Conservation (phyloP, 1,140 invertebrate species). For the Scaptomyza montana region DNA sequence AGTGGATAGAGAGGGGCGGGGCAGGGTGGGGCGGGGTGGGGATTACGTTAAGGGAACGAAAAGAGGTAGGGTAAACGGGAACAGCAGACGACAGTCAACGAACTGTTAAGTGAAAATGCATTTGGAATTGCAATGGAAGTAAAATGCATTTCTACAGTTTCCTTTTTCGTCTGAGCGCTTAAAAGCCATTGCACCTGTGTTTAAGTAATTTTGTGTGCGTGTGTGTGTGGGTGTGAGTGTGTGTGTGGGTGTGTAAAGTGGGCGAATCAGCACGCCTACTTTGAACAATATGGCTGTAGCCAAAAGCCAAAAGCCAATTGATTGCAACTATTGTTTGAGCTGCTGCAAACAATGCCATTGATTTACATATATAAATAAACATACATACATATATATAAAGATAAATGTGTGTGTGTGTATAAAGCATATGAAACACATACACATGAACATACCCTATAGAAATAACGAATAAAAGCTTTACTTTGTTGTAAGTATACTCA, state of each 20-base stretch:
- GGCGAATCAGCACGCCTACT: slow-evolving; percentile 15
- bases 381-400: background rate
- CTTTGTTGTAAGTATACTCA: background rate
- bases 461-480: background rate
- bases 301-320: slow-evolving; percentile 21
- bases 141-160: slow-evolving; percentile 68
- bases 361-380: slow-evolving; percentile 4
- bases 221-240: background rate
- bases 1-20: no score
- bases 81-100: slow-evolving; percentile 28
- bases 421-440: background rate
- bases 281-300: background rate
- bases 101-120: slow-evolving; percentile 47
- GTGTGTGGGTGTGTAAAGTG: slow-evolving; percentile 7
- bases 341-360: slow-evolving; percentile 12
- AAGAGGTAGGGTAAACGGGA: no score
- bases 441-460: background rate
- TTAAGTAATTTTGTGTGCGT: background rate
- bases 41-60: no score
- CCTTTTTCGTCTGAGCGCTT: slow-evolving; percentile 51
- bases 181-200: slow-evolving; percentile 51
- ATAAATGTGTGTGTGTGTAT: background rate
- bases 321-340: slow-evolving; percentile 42
- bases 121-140: slow-evolving; percentile 46
- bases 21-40: background rate